Conservation (phyloP, 2,888 invertebrate genomes). For the Caenorhabditis zanzibari region DNA sequence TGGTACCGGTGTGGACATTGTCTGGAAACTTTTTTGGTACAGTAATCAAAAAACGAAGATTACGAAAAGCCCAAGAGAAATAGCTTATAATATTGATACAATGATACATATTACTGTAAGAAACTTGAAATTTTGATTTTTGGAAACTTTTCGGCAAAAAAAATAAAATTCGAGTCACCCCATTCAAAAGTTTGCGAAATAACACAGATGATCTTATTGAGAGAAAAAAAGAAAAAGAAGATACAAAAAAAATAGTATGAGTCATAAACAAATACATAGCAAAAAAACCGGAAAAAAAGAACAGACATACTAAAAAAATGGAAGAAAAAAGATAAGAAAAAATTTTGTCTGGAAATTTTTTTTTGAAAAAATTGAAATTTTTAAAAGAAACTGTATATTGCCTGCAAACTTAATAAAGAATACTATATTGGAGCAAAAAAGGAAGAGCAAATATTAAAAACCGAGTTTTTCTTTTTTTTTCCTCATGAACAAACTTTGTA, state of each 20-base stretch:
- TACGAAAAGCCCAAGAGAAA: too few relatives aligned
- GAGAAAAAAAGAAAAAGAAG: neutral
- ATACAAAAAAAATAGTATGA: neutral
- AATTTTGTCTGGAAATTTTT: neutral
- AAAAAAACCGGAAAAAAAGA: neutral
- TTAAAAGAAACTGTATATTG: neutral
- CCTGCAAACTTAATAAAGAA: too few relatives aligned
- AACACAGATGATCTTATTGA: neutral
- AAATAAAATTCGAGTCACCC: too few relatives aligned
- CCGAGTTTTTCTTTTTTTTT: neutral
- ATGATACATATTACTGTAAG: too few relatives aligned
- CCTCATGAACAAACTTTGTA: neutral
- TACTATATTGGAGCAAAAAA: neutral
- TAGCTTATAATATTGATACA: too few relatives aligned
- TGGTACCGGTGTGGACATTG: slow-evolving; percentile 55
- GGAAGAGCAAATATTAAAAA: neutral
- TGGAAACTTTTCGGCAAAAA: too few relatives aligned
- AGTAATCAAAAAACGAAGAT: too few relatives aligned
- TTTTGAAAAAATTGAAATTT: neutral
- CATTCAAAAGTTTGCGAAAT: too few relatives aligned
- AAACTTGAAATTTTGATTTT: too few relatives aligned
- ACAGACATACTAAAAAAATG: neutral
- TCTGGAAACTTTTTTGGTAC: neutral
- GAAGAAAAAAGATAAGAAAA: neutral
- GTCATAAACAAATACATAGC: neutral